Conservation (phyloP, 1,140 invertebrate species). For the Littorina saxatilis region DNA sequence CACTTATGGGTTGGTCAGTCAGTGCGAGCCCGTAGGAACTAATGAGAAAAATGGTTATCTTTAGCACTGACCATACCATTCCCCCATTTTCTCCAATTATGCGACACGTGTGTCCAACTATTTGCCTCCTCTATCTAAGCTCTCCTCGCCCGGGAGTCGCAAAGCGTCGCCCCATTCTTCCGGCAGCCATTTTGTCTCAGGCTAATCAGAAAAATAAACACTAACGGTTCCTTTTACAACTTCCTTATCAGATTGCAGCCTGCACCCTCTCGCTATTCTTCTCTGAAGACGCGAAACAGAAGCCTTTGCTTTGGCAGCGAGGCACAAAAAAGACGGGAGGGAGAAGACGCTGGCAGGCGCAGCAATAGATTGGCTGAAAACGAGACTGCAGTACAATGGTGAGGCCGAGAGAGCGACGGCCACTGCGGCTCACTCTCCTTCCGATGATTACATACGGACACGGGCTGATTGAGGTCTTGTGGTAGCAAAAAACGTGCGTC, state of each 20-base stretch:
- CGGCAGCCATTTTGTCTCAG: neutral
- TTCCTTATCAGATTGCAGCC: neutral
- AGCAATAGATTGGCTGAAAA: neutral
- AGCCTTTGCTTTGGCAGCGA: neutral
- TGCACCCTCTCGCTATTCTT: neutral
- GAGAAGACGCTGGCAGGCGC: neutral
- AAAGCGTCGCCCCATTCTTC: neutral
- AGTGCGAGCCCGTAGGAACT: too few relatives aligned
- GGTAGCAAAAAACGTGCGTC: neutral
- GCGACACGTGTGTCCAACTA: neutral
- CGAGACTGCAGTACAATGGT: neutral
- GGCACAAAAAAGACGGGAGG: neutral
- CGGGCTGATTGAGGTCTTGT: neutral
- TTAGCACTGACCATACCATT: too few relatives aligned
- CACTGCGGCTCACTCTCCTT: neutral
- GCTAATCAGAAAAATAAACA: constrained; percentile 10
- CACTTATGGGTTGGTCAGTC: too few relatives aligned
- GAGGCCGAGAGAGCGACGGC: neutral
- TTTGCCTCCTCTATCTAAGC: neutral
- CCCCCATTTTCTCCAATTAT: neutral
- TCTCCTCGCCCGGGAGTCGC: neutral
- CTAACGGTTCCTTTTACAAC: neutral
- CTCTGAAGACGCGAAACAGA: neutral
- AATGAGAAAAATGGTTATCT: too few relatives aligned
- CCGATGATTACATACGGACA: neutral